Percentiles rank a stretch among this genome's conserved stretches.
Conservation (phyloP, 2,113 vertebrate genomes). For the Paralichthys olivaceus region DNA sequence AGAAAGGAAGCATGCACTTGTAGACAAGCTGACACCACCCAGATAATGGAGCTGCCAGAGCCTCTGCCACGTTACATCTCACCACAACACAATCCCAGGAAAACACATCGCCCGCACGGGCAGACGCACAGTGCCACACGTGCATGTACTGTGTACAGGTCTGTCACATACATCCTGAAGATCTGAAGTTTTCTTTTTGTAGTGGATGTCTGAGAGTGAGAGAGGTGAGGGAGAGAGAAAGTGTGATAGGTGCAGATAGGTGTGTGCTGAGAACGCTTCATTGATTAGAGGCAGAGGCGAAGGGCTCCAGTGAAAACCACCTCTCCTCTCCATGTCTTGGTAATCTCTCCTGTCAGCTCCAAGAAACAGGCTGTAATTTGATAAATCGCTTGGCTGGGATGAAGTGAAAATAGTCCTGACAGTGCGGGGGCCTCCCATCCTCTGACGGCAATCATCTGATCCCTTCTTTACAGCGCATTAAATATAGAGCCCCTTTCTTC, state of each 20-base stretch:
- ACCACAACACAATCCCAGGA: constrained; percentile 57
- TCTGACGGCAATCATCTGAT: constrained; percentile 72
- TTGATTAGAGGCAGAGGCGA: constrained; percentile 50
- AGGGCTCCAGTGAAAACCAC: constrained; percentile 39
- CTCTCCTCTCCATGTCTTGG: constrained; percentile 42
- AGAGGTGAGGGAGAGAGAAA: background rate
- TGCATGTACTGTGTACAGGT: background rate
- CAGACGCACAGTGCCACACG: background rate
- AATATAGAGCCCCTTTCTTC: constrained; percentile 61
- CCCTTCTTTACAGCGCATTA: constrained; percentile 65
- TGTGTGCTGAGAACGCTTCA: constrained; percentile 34
- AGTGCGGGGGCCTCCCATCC: constrained; percentile 42
- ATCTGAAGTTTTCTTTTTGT: constrained; percentile 1
- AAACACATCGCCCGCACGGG: constrained; percentile 28
- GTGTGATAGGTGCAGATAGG: background rate
- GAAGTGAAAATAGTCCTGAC: constrained; percentile 69
- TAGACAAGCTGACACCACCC: constrained; percentile 73
- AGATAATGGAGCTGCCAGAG: constrained; percentile 79
- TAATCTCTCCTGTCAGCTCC: constrained; percentile 66
- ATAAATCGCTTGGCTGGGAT: constrained; percentile 69
- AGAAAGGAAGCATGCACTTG: constrained; percentile 55
- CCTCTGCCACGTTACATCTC: constrained; percentile 58
- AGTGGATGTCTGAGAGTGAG: background rate
- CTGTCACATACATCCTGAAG: constrained; percentile 13
- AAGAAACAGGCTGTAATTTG: constrained; percentile 70